These are phyloP conservation scores for Drosophila meridionalis DNA, from an alignment of 2,888 invertebrate genomes.

Conservation along the genomic window DNA sequence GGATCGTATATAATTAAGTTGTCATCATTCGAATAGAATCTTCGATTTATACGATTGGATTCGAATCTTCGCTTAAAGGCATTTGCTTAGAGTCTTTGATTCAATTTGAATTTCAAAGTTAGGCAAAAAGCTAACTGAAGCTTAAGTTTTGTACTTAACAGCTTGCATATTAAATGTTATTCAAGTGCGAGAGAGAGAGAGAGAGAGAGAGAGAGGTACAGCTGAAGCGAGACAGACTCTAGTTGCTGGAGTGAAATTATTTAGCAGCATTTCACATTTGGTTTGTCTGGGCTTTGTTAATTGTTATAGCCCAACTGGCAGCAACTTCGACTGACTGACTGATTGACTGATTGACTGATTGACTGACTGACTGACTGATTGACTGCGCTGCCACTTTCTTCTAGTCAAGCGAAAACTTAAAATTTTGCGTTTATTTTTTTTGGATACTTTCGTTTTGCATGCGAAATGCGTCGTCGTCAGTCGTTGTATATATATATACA, in stretches of 20 bases:
- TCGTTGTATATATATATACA: background rate
- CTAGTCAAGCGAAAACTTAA: background rate
- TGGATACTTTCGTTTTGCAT: slow-evolving; percentile 47
- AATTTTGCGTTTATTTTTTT: slow-evolving; percentile 9
- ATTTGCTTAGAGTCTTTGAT: too few relatives aligned
- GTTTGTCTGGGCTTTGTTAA: slow-evolving; percentile 17
- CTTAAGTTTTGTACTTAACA: too few relatives aligned
- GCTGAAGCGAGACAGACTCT: background rate
- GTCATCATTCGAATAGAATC: background rate
- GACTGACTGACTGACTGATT: background rate
- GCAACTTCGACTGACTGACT: slow-evolving; percentile 16
- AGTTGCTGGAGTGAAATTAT: slow-evolving; percentile 32
- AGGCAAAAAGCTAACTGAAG: too few relatives aligned
- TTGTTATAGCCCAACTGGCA: slow-evolving; percentile 18
- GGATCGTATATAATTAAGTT: background rate
- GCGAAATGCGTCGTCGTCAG: slow-evolving; percentile 23
- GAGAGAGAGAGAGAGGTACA: background rate
- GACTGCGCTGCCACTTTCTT: slow-evolving; percentile 42
- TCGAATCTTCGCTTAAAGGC: background rate
- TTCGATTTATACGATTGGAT: background rate
- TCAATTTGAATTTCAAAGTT: too few relatives aligned
- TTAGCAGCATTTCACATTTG: slow-evolving; percentile 41
- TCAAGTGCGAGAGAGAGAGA: background rate
- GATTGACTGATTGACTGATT: slow-evolving; percentile 20
- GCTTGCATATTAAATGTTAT: background rate